Evolutionary conservation across 2,113 vertebrate genomes (phyloP).

Genomic region (Anguilla japonica): DNA sequence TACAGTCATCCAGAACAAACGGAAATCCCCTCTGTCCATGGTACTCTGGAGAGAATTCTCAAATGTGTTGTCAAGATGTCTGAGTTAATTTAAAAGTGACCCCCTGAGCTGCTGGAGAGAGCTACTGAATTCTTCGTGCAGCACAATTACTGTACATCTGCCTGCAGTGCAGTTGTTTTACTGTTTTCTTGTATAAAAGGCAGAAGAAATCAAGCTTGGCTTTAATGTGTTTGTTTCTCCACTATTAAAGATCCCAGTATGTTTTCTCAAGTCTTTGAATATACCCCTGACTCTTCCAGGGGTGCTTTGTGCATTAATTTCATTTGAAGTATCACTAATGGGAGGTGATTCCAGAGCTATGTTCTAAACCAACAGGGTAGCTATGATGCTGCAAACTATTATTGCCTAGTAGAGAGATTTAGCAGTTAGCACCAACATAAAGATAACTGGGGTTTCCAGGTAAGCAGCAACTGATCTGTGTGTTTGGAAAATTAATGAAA

Average conservation of each 20-base stretch:
- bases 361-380: too few relatives aligned
- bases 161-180: neutral
- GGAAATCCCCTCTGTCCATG: neutral
- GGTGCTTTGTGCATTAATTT: neutral
- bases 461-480: neutral
- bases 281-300: neutral
- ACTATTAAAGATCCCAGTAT: neutral
- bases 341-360: neutral
- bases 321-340: neutral
- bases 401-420: neutral
- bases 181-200: neutral
- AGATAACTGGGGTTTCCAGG: neutral
- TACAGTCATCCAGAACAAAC: neutral
- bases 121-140: neutral
- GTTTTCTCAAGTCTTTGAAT: neutral
- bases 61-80: neutral
- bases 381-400: neutral
- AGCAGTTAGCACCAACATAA: neutral
- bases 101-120: neutral
- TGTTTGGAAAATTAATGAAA: neutral
- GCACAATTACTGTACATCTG: neutral
- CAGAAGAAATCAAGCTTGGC: neutral
- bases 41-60: neutral
- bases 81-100: neutral
- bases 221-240: neutral